Percentiles rank a stretch among this genome's conserved stretches.
phyloP scores from a whole-genome alignment of 2,888 invertebrate species.

The Conops quadrifasciatus region DNA sequence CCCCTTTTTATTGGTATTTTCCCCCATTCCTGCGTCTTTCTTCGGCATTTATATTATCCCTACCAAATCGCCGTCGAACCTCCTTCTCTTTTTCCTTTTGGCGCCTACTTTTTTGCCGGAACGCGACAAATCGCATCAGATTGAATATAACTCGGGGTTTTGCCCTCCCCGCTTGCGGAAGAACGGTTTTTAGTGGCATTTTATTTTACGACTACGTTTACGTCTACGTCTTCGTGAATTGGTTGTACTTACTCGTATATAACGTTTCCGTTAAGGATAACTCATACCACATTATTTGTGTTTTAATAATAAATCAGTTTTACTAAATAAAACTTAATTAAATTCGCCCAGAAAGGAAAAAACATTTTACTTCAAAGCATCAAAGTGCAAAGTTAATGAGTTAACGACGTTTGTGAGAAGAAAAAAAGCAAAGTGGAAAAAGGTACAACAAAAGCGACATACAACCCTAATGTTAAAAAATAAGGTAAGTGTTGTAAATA shows the following conservation, averaged over 20 bases:
- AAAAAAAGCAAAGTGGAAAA: background rate
- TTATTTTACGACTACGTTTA: slow-evolving; percentile 22
- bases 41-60: background rate
- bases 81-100: background rate
- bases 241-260: background rate
- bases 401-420: background rate
- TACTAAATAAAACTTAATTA: slow-evolving; percentile 15
- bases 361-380: background rate
- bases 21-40: background rate
- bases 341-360: slow-evolving; percentile 12
- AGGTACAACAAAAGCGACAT: background rate
- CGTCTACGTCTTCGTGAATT: slow-evolving; percentile 9
- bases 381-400: background rate
- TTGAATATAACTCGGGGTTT: too few relatives aligned
- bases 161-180: too few relatives aligned
- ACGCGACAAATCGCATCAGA: too few relatives aligned
- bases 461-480: too few relatives aligned
- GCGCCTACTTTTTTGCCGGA: too few relatives aligned
- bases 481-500: too few relatives aligned
- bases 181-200: too few relatives aligned
- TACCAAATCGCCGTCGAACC: background rate
- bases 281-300: slow-evolving; percentile 8
- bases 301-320: slow-evolving; percentile 7
- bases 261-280: too few relatives aligned
- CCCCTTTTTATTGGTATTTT: background rate